Conservation (phyloP, 2,888 invertebrate genomes). For the Platycheirus albimanus region DNA sequence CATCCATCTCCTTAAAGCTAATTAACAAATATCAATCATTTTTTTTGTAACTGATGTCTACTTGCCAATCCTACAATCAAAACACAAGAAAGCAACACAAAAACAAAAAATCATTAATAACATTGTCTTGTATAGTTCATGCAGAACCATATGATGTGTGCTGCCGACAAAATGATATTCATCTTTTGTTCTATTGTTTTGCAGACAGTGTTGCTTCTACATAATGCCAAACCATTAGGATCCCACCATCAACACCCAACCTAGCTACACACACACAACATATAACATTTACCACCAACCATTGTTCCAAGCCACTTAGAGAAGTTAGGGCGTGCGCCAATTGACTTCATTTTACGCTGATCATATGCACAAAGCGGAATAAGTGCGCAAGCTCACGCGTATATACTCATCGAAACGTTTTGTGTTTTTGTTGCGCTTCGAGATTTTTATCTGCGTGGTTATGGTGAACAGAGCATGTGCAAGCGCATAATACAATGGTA, state of each 20-base stretch:
- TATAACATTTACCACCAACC: too few relatives aligned
- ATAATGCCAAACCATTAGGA: slow-evolving; percentile 42
- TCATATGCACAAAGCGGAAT: slow-evolving; percentile 52
- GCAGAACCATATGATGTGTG: slow-evolving; percentile 14
- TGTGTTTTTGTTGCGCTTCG: slow-evolving; percentile 25
- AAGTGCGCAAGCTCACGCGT: slow-evolving; percentile 37
- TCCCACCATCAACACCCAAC: slow-evolving; percentile 20
- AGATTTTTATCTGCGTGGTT: slow-evolving; percentile 56
- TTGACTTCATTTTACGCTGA: slow-evolving; percentile 64
- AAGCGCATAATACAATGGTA: slow-evolving; percentile 34
- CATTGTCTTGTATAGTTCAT: slow-evolving; percentile 21
- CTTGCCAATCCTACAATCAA: neutral
- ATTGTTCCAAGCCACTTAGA: slow-evolving; percentile 66
- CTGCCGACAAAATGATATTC: slow-evolving; percentile 39
- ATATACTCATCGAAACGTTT: slow-evolving; percentile 33
- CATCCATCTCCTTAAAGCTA: too few relatives aligned
- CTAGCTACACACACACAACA: slow-evolving; percentile 24
- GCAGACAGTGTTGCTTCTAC: slow-evolving; percentile 15
- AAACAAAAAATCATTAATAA: slow-evolving; percentile 30
- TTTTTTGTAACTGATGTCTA: neutral
- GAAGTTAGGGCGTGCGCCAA: slow-evolving; percentile 66
- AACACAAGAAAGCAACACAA: neutral
- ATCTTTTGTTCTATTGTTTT: slow-evolving; percentile 69
- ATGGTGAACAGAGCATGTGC: slow-evolving; percentile 12
- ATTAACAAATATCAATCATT: neutral